phyloP scores from a whole-genome alignment of 92 coral and sea anemone species.

The Umimayanthus kanabou region DNA sequence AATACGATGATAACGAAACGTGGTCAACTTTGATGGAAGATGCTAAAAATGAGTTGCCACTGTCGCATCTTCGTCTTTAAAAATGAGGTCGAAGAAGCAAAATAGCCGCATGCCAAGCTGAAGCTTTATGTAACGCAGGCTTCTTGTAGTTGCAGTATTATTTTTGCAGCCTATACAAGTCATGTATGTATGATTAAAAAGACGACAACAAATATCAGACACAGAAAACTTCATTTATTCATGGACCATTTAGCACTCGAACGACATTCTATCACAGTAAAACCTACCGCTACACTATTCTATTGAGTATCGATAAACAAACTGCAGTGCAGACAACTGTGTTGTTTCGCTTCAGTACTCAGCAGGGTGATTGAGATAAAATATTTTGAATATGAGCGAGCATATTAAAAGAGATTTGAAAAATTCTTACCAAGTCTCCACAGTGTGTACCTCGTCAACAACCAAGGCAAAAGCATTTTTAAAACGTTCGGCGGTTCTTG shows the following conservation, averaged over 20 bases:
- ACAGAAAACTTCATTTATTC: constrained; percentile 19
- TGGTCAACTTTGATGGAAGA: constrained; percentile 19
- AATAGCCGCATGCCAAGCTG: constrained; percentile 24
- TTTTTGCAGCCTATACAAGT: neutral
- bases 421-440: too few relatives aligned
- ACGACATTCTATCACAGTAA: constrained; percentile 10
- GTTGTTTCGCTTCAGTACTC: constrained; percentile 35
- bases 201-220: constrained; percentile 22
- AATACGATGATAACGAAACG: constrained; percentile 23
- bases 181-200: constrained; percentile 22
- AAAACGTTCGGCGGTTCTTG: too few relatives aligned
- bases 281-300: constrained; percentile 9
- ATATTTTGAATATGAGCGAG: too few relatives aligned
- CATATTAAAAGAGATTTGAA: too few relatives aligned
- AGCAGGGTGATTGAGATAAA: too few relatives aligned
- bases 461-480: too few relatives aligned
- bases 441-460: too few relatives aligned
- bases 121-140: constrained; percentile 10
- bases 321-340: too few relatives aligned
- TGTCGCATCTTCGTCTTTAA: neutral
- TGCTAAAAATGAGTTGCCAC: neutral
- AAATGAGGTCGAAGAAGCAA: constrained; percentile 16
- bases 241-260: constrained; percentile 24
- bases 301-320: constrained; percentile 1
- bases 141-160: constrained; percentile 26